Evolutionary conservation across 2,113 vertebrate genomes (phyloP), one percentile per base, ranked within the genome.

Genomic region (Spermophilus dauricus): DNA sequence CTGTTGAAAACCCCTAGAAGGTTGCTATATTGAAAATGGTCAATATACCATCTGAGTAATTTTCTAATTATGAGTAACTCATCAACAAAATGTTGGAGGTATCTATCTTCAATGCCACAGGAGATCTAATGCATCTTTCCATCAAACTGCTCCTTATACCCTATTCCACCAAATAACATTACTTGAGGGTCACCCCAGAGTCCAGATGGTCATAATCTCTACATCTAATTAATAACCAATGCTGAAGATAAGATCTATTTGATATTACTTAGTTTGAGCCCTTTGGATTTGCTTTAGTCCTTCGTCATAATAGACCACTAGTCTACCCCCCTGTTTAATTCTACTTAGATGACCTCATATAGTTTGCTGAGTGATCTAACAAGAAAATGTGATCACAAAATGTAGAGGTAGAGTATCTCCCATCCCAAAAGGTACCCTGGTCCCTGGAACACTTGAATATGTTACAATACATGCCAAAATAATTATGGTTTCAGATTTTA

Each of bases 41-140:
- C 84, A 37, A 32, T 39, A 84, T 37, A 77, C 26, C 1, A 69
- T 85, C 85, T 48, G 28, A 89, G 45, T 75, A 80, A 89, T 51
- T 96, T 80, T 28, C 61, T 58, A 73, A 92, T 80, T 45, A 85
- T 92, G 42, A 91, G 53, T 56, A 16, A 88, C 77, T 53, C 72
- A 28, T 65, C 53, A 80, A n/a, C 37, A 85, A 94, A 88, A 75
- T 42, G 34, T 24, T 4, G 1, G 56, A 42, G 7, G 10, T 56
- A 20, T 73, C 53, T 45, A 16, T 73, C 53, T 84, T 51, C 61
- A 83, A 1, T 63, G n/a, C 39, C n/a, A 61, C 39, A 94, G 89
- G 30, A 77, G 63, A 56, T 32, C n/a, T 65, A 63, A 58, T 2
- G 61, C 58, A 14, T 72, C 53, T 78, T 84, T 7, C 30, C 20